A percentile compares a stretch with the other conserved stretches of the same genome.
phyloP scores from a whole-genome alignment of 2,113 vertebrate species.

The Laticauda laticaudata region DNA sequence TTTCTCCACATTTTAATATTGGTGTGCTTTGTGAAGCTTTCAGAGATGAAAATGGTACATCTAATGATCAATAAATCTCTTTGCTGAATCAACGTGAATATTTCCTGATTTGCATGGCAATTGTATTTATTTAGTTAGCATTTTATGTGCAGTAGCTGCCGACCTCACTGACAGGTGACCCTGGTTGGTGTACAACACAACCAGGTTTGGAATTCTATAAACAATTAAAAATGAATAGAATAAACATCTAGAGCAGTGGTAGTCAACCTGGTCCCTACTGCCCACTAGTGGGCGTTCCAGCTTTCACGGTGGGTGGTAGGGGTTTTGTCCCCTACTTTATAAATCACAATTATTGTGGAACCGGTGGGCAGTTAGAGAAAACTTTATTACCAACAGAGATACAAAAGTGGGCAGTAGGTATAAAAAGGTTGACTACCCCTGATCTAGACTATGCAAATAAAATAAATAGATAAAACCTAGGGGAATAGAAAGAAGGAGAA shows the following conservation, averaged over 20 bases:
- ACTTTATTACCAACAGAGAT: too few species aligned
- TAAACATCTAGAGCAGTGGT: neutral
- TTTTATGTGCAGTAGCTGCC: neutral
- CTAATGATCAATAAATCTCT: neutral
- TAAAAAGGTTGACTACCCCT: too few species aligned
- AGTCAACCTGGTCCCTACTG: too few species aligned
- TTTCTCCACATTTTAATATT: neutral
- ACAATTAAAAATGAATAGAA: neutral
- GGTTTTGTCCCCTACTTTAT: too few species aligned
- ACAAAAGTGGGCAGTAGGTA: too few species aligned
- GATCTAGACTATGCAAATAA: neutral
- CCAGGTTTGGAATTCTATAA: neutral
- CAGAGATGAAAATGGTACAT: neutral
- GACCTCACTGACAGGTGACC: neutral
- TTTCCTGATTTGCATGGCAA: too few species aligned
- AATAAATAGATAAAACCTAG: neutral
- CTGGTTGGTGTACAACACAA: neutral
- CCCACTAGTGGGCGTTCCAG: too few species aligned
- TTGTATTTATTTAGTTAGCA: neutral
- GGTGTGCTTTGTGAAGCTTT: neutral
- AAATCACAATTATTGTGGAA: too few species aligned
- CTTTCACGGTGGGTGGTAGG: too few species aligned
- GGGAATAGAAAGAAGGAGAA: neutral
- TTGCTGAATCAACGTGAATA: neutral
- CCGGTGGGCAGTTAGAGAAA: too few species aligned